Base-by-base conservation (phyloP, 1,140 invertebrate genomes). In the Radopholus similis region DNA sequence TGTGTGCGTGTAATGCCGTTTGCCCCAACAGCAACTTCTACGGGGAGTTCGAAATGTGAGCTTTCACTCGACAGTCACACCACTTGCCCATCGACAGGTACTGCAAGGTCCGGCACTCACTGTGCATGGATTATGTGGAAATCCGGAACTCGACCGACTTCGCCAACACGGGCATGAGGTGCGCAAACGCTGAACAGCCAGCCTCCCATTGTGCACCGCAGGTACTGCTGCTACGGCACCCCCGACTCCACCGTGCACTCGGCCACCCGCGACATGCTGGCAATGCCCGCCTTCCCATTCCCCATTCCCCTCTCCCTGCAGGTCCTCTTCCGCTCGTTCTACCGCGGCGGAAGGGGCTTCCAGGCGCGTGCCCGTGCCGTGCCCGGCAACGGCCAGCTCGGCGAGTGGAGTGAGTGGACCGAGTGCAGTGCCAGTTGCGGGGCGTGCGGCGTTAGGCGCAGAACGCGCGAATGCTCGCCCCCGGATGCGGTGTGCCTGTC, bases 81-180 rank as follows among this genome's bases (percentile, higher is more conserved):
- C 4, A 35, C 21, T 62, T 32, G 30, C n/a, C 35, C 13, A 32
- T 21, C 35, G 18, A 54, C 30, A 54, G 51, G 51, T 72, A 70
- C 28, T 70, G 68, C 68, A 70, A 70, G 40, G 64, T 75, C 15
- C 40, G 80, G 18, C 79, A 81, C 72, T 81, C 79, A 2, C 67
- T 81, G 15, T 81, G 79, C 51, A 82, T 81, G 80, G 79, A 81
- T 56, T 81, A 81, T 60, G 78, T 81, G 15, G 79, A 81, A 60
- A 77, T 81, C 47, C 58, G 78, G 15, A 81, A 81, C 49, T 74
- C 78, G 18, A 81, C 81, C 4, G 79, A 81, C 69, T 81, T 81
- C 55, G 79, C 79, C 4, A 81, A 81, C 59, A 81, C 79, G 21
- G 79, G 79, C 57, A 81, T 81, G 79, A 76, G 78, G 78, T 81